phyloP scores from a whole-genome alignment of 2,888 invertebrate species.

The Oligia latruncula region DNA sequence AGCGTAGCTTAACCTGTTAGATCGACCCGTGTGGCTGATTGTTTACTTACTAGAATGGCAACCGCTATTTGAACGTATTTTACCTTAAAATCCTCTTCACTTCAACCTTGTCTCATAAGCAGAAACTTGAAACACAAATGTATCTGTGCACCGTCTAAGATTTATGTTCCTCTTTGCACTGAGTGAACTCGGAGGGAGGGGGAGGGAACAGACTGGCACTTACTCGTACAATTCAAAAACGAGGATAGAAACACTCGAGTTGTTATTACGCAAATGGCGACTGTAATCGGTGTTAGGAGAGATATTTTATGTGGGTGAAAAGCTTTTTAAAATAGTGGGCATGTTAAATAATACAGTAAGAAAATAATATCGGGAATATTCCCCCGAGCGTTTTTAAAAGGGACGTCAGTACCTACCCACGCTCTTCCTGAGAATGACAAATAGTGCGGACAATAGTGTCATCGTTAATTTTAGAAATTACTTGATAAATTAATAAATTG shows the following conservation, averaged over 20 bases:
- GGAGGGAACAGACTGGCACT: conserved; percentile 35
- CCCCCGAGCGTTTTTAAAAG: background rate
- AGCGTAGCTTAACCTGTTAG: background rate
- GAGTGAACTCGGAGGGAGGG: conserved; percentile 22
- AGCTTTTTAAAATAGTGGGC: background rate
- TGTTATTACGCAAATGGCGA: conserved; percentile 39
- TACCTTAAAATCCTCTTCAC: conserved; percentile 6
- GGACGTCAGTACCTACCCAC: background rate
- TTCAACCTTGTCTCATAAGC: conserved; percentile 27
- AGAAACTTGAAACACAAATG: conserved; percentile 45
- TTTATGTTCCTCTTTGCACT: conserved; percentile 53
- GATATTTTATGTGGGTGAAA: conserved; percentile 4
- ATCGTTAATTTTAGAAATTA: background rate
- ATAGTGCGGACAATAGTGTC: background rate
- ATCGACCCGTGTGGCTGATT: background rate
- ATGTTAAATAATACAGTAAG: background rate
- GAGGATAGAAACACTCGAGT: conserved; percentile 42
- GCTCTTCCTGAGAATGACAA: background rate
- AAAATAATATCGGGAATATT: background rate
- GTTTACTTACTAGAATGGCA: background rate
- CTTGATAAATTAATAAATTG: background rate
- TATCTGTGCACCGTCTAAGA: conserved; percentile 45
- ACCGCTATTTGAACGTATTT: background rate
- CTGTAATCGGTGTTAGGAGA: conserved; percentile 9
- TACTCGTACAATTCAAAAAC: conserved; percentile 47